Percentiles rank a stretch among this genome's conserved stretches.
Evolutionary conservation across 2,888 invertebrate species (phyloP).

Genomic region (Mesopsocus fuscifrons): DNA sequence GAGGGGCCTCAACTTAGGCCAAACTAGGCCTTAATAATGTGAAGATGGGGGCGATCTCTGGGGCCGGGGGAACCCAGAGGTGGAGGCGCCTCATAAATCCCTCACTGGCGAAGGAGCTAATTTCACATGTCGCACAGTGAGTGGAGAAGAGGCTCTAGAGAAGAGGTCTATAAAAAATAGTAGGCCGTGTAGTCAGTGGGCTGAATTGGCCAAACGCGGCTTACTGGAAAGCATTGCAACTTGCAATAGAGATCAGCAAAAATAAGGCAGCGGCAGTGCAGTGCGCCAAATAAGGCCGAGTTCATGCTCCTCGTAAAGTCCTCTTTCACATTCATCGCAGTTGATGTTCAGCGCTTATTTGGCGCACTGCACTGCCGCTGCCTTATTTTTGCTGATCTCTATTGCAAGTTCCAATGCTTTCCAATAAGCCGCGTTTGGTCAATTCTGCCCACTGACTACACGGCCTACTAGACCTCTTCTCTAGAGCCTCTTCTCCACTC

Average conservation of each 20-base stretch:
- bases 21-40: conserved; percentile 91
- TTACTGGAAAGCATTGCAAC: conserved; percentile 52
- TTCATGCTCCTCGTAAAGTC: too few relatives aligned
- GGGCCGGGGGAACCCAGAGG: conserved; percentile 89
- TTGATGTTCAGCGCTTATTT: conserved; percentile 86
- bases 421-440: conserved; percentile 63
- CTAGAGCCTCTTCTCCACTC: conserved; percentile 57
- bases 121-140: too few relatives aligned
- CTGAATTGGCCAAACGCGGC: conserved; percentile 66
- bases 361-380: conserved; percentile 76
- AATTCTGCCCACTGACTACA: conserved; percentile 57
- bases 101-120: conserved; percentile 82
- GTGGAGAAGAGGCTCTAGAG: too few relatives aligned
- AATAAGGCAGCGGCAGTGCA: conserved; percentile 84
- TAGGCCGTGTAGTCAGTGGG: conserved; percentile 71
- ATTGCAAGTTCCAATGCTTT: conserved; percentile 66
- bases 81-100: conserved; percentile 68
- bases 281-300: conserved; percentile 82
- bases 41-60: too few relatives aligned
- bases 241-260: conserved; percentile 74
- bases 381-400: conserved; percentile 81
- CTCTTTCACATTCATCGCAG: too few relatives aligned
- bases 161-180: too few relatives aligned
- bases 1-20: conserved; percentile 57
- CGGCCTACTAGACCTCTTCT: conserved; percentile 67